Percentiles rank a stretch among this genome's conserved stretches.
Conservation (phyloP, 1,140 invertebrate species). For the Diorhabda sublineata region DNA sequence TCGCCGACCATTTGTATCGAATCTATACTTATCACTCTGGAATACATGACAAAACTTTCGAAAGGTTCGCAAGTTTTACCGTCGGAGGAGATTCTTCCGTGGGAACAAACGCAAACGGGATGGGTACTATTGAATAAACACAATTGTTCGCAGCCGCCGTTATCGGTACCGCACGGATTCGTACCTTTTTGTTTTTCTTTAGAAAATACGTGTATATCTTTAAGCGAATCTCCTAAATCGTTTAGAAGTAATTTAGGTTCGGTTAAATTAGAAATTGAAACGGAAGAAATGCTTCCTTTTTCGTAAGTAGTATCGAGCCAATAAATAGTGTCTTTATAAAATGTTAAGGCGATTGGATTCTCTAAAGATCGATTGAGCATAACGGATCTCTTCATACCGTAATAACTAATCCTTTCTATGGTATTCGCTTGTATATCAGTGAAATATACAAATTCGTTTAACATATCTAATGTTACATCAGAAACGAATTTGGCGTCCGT, state of each 20-base stretch:
- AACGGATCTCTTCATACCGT: conserved; percentile 64
- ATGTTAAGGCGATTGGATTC: conserved; percentile 73
- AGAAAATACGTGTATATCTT: conserved; percentile 66
- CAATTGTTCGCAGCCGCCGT: conserved; percentile 70
- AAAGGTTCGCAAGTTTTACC: conserved; percentile 64
- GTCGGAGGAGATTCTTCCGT: conserved; percentile 63
- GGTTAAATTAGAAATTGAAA: conserved; percentile 57
- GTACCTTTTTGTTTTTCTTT: conserved; percentile 53
- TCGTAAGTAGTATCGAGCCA: conserved; percentile 75
- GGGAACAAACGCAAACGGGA: conserved; percentile 68
- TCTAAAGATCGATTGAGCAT: conserved; percentile 67
- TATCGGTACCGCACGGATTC: conserved; percentile 66
- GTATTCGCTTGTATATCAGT: conserved; percentile 79
- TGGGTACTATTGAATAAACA: conserved; percentile 71
- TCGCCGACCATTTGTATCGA: conserved; percentile 71
- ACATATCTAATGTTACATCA: conserved; percentile 58
- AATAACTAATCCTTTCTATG: conserved; percentile 73
- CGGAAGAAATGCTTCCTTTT: conserved; percentile 62
- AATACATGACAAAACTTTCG: conserved; percentile 73
- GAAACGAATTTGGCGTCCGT: conserved; percentile 52
- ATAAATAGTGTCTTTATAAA: conserved; percentile 73
- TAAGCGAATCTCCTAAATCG: conserved; percentile 63
- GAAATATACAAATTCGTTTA: conserved; percentile 71
- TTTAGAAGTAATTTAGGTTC: conserved; percentile 54
- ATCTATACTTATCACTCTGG: conserved; percentile 68